Percentiles rank a stretch among this genome's conserved stretches.
Evolutionary conservation across 1,140 invertebrate species (phyloP).

Genomic region (Halotydeus destructor): DNA sequence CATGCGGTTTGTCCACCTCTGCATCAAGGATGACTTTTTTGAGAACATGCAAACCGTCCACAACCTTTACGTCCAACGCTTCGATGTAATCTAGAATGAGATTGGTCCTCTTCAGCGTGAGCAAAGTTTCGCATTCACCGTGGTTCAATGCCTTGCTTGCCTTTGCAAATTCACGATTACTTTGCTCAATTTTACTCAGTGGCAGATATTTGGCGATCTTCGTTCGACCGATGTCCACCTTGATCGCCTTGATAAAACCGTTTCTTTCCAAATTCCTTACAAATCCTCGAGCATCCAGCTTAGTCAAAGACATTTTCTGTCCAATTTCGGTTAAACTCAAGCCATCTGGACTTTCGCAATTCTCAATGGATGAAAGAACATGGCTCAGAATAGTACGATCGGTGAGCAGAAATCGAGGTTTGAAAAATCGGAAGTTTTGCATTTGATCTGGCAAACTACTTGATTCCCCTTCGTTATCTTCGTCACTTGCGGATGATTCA

Average conservation of each 20-base stretch:
- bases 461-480: conserved; percentile 26
- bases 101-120: conserved; percentile 33
- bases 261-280: conserved; percentile 27
- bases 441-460: conserved; percentile 5
- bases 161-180: not conserved
- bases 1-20: conserved; percentile 31
- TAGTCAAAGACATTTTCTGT: conserved; percentile 28
- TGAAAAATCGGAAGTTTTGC: conserved; percentile 18
- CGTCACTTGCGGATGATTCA: too few relatives aligned
- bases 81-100: conserved; percentile 32
- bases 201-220: conserved; percentile 23
- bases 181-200: conserved; percentile 20
- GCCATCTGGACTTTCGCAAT: conserved; percentile 25
- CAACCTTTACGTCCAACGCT: conserved; percentile 33
- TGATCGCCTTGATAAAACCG: conserved; percentile 27
- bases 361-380: conserved; percentile 28
- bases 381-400: conserved; percentile 25
- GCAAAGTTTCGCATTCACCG: conserved; percentile 22
- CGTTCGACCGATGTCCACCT: conserved; percentile 34
- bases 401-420: conserved; percentile 18
- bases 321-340: conserved; percentile 28
- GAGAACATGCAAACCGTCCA: conserved; percentile 32
- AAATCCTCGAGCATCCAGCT: conserved; percentile 30
- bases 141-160: conserved; percentile 10
- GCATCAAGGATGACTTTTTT: conserved; percentile 31